These are phyloP conservation scores for Idaea dimidiata DNA, from an alignment of 2,888 invertebrate species.

Conservation along the genomic window DNA sequence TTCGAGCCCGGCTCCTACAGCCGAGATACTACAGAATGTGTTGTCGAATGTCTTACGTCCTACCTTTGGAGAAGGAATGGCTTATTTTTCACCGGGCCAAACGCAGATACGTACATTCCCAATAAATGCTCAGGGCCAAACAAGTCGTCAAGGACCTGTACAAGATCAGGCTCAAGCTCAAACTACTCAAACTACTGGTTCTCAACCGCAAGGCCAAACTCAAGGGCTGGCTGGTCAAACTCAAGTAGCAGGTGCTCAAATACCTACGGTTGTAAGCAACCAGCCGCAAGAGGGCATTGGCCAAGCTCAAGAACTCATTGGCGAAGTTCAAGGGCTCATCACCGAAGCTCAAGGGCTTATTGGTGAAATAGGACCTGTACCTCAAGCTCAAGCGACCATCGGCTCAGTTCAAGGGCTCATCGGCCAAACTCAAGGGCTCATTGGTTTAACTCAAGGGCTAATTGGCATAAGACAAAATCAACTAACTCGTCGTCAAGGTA, in stretches of 20 bases:
- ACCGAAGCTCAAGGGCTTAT: neutral
- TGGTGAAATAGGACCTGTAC: too few relatives aligned
- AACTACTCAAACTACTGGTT: neutral
- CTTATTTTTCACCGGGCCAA: neutral
- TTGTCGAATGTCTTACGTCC: slow-evolving; percentile 41
- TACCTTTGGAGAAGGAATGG: slow-evolving; percentile 6
- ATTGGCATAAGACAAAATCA: neutral
- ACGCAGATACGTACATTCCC: neutral
- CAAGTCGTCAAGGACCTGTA: neutral
- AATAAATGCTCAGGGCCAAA: neutral
- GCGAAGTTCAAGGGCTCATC: neutral
- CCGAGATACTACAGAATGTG: slow-evolving; percentile 53
- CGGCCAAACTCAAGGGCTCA: neutral
- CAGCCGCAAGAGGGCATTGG: neutral
- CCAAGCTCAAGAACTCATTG: neutral
- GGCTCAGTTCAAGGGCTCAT: neutral
- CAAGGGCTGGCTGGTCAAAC: neutral
- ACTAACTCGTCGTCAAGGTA: neutral
- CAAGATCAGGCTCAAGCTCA: too few relatives aligned
- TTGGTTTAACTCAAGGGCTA: neutral
- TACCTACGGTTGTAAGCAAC: neutral
- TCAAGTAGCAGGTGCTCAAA: neutral
- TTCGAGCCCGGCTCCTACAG: slow-evolving; percentile 32
- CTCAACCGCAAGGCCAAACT: neutral
- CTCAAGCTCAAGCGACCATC: neutral